These are phyloP conservation scores for Melanostigma gelatinosum DNA, from an alignment of 2,113 vertebrate species.

Conservation along the genomic window DNA sequence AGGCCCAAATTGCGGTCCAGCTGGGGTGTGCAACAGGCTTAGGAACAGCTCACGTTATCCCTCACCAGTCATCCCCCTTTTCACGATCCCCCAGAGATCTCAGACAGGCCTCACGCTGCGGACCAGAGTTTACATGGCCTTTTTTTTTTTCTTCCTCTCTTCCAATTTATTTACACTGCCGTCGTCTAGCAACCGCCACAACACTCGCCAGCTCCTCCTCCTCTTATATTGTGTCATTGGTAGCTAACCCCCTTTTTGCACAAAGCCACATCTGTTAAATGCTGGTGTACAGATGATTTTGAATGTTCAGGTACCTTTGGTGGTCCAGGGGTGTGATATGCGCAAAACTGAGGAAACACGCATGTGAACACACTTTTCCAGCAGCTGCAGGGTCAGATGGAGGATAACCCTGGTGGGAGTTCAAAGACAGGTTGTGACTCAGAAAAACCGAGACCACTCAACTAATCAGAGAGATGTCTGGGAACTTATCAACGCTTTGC, in stretches of 20 bases:
- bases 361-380: slow-evolving; percentile 11
- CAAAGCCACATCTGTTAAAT: slow-evolving; percentile 58
- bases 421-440: slow-evolving; percentile 60
- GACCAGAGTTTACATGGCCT: slow-evolving; percentile 42
- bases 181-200: slow-evolving; percentile 78
- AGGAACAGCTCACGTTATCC: slow-evolving; percentile 44
- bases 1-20: slow-evolving; percentile 51
- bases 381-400: slow-evolving; percentile 8
- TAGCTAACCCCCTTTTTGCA: slow-evolving; percentile 50
- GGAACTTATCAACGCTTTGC: slow-evolving; percentile 56
- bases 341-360: background rate
- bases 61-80: slow-evolving; percentile 29
- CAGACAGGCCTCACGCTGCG: slow-evolving; percentile 47
- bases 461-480: slow-evolving; percentile 63
- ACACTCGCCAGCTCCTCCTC: slow-evolving; percentile 67
- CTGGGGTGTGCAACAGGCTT: slow-evolving; percentile 36
- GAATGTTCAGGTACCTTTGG: slow-evolving; percentile 72
- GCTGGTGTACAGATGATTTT: slow-evolving; percentile 46
- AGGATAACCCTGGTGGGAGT: slow-evolving; percentile 17
- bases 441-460: slow-evolving; percentile 28
- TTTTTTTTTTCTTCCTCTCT: slow-evolving; percentile 25
- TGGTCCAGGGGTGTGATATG: slow-evolving; percentile 29
- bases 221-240: slow-evolving; percentile 32
- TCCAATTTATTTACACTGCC: slow-evolving; percentile 74
- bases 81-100: slow-evolving; percentile 31